phyloP scores from a whole-genome alignment of 2,888 invertebrate species.

The Stenodema calcarata region DNA sequence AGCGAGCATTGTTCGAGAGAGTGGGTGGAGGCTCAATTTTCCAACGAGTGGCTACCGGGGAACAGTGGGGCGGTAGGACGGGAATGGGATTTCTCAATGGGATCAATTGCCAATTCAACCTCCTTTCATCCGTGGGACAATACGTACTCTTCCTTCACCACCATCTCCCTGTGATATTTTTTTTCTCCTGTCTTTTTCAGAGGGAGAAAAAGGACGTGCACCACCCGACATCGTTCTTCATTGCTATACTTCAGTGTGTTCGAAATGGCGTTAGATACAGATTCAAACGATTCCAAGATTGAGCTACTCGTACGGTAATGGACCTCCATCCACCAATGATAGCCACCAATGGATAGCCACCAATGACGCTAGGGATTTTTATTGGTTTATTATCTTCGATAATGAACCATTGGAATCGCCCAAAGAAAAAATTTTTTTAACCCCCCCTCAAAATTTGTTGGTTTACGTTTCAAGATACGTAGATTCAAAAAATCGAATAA shows the following conservation, averaged over 20 bases:
- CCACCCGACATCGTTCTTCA: background rate
- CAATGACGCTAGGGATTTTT: too few relatives aligned
- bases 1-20: background rate
- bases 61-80: background rate
- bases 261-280: background rate
- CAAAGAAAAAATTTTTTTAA: too few relatives aligned
- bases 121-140: constrained; percentile 21
- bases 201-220: background rate
- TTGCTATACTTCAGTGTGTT: background rate
- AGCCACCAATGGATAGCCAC: too few relatives aligned
- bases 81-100: constrained; percentile 19
- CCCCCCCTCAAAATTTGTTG: too few relatives aligned
- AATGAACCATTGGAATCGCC: too few relatives aligned
- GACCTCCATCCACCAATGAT: too few relatives aligned
- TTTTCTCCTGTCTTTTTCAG: background rate
- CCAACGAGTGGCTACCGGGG: constrained; percentile 21
- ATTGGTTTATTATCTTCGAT: too few relatives aligned
- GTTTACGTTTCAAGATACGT: too few relatives aligned
- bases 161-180: background rate
- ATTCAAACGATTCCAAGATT: background rate
- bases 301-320: background rate
- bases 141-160: background rate
- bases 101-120: constrained; percentile 25
- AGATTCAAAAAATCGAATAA: too few relatives aligned
- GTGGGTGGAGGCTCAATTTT: constrained; percentile 13